Conservation (phyloP, 1,140 invertebrate species). For the Ephestia elutella region DNA sequence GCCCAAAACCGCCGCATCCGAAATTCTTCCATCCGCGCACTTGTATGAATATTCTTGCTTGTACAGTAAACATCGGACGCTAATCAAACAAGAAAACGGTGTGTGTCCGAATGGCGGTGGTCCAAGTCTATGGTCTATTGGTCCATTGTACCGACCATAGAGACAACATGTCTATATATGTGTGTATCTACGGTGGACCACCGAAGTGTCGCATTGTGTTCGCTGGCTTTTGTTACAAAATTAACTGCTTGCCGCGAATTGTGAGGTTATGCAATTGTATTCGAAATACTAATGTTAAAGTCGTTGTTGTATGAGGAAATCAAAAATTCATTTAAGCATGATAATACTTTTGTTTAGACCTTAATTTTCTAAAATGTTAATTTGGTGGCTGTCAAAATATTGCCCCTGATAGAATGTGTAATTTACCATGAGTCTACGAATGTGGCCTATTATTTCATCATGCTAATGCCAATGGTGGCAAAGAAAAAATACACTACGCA, state of each 20-base stretch:
- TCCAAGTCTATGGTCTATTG: constrained; percentile 13
- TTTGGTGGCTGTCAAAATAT: too few relatives aligned
- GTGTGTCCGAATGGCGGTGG: constrained; percentile 31
- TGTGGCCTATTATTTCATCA: too few relatives aligned
- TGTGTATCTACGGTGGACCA: constrained; percentile 22
- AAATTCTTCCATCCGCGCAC: neutral
- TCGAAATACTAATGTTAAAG: neutral
- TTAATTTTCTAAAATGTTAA: too few relatives aligned
- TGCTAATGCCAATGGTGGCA: too few relatives aligned
- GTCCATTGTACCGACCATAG: constrained; percentile 15
- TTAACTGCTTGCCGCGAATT: constrained; percentile 26
- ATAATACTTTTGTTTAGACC: too few relatives aligned
- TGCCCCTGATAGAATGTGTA: too few relatives aligned
- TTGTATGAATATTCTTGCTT: constrained; percentile 11
- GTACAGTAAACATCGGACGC: constrained; percentile 30
- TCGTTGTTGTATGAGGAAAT: neutral
- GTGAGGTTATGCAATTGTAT: neutral
- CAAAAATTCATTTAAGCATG: neutral
- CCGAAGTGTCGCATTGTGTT: constrained; percentile 24
- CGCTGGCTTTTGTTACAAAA: constrained; percentile 32
- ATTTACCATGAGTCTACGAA: too few relatives aligned
- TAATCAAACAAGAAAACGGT: constrained; percentile 36
- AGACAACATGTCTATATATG: too few relatives aligned
- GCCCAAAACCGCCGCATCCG: constrained; percentile 9
- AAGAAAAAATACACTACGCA: too few relatives aligned